A percentile compares a stretch with the other conserved stretches of the same genome.
These are phyloP conservation scores for Atractosteus spatula DNA, from an alignment of 2,113 vertebrate species.

Conservation along the genomic window DNA sequence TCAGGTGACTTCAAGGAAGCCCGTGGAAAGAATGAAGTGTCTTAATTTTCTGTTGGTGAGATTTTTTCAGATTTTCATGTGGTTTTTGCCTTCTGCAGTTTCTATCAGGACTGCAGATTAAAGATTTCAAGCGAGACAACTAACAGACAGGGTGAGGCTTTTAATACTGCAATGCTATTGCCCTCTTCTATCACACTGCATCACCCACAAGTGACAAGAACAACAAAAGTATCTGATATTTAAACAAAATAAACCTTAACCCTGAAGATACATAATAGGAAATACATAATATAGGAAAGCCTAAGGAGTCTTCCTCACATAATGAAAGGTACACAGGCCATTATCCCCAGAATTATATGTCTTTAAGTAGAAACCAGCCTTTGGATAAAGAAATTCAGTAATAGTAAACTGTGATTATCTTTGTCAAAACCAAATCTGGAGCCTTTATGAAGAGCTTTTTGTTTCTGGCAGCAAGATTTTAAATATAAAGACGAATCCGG, in stretches of 20 bases:
- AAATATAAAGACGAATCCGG: too few relatives aligned
- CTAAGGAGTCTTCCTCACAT: too few relatives aligned
- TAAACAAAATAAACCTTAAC: neutral
- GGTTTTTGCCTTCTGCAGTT: conserved; percentile 1
- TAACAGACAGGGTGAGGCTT: neutral
- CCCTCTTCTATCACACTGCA: neutral
- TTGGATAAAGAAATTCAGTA: neutral
- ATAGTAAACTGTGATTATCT: too few relatives aligned
- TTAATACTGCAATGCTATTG: conserved; percentile 1
- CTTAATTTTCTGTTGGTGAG: neutral
- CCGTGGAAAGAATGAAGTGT: too few relatives aligned
- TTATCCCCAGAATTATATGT: too few relatives aligned
- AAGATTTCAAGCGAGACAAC: neutral
- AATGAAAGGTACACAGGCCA: too few relatives aligned
- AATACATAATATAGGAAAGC: too few relatives aligned
- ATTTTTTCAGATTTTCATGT: neutral
- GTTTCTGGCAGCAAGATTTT: too few relatives aligned
- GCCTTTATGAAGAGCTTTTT: too few relatives aligned
- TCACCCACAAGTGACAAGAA: neutral
- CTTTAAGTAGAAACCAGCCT: neutral
- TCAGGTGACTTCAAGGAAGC: too few relatives aligned
- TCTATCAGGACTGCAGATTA: neutral
- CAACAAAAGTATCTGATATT: neutral
- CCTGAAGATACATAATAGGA: too few relatives aligned
- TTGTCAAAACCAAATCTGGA: too few relatives aligned